A percentile compares a stretch with the other conserved stretches of the same genome.
phyloP scores from a whole-genome alignment of 1,140 invertebrate species.

The Rhagoletis pomonella region DNA sequence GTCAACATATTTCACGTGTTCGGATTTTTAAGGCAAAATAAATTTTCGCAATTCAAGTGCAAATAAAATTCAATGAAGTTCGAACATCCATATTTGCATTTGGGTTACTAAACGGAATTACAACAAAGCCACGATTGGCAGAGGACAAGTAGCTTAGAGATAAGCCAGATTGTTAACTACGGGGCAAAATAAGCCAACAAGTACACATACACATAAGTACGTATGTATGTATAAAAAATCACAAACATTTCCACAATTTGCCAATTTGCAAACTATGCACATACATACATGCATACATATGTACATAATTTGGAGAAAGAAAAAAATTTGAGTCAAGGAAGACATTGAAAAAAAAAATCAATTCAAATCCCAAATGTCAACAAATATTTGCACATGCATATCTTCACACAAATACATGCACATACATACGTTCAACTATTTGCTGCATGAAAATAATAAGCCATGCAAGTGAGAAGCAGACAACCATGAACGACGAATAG shows the following conservation, averaged over 20 bases:
- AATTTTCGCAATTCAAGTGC: constrained; percentile 40
- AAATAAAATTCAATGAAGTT: constrained; percentile 51
- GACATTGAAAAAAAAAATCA: constrained; percentile 40
- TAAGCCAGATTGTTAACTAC: not conserved
- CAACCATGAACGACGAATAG: no score
- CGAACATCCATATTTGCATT: constrained; percentile 41
- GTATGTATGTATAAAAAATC: no score
- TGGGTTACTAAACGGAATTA: constrained; percentile 28
- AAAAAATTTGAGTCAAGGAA: not conserved
- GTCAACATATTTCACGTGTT: constrained; percentile 46
- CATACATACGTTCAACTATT: no score
- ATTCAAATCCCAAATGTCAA: constrained; percentile 58
- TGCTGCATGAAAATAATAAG: no score
- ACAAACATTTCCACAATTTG: no score
- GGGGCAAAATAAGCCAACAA: constrained; percentile 2
- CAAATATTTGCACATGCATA: constrained; percentile 28
- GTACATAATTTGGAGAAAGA: not conserved
- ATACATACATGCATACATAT: not conserved
- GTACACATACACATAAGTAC: not conserved
- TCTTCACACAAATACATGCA: not conserved
- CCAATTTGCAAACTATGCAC: not conserved
- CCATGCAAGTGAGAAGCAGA: no score
- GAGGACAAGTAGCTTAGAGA: not conserved
- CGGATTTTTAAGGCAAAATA: constrained; percentile 46
- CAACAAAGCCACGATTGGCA: constrained; percentile 17